phyloP scores from a whole-genome alignment of 2,888 invertebrate genomes.

The Taphrorychus bicolor region DNA sequence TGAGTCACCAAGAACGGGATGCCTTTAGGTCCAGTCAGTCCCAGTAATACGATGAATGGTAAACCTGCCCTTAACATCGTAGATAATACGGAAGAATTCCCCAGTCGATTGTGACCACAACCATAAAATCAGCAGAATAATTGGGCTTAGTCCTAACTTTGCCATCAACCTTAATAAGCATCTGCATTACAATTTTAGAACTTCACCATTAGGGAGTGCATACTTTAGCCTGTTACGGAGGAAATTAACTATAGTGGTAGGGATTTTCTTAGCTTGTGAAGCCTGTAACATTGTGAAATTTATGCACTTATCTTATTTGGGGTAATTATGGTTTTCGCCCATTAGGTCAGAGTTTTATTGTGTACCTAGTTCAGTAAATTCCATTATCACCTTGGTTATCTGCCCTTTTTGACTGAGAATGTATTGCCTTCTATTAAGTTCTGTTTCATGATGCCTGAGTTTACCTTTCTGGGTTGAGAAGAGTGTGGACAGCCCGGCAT shows the following conservation, averaged over 20 bases:
- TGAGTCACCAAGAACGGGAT: slow-evolving; percentile 96
- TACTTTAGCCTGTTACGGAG: slow-evolving; percentile 97
- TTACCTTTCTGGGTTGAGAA: too few species aligned
- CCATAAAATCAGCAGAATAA: slow-evolving; percentile 99
- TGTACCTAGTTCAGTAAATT: too few species aligned
- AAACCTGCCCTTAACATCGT: slow-evolving; percentile 98
- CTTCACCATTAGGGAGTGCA: slow-evolving; percentile 95
- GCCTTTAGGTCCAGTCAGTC: slow-evolving; percentile 91
- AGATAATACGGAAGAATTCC: slow-evolving; percentile 96
- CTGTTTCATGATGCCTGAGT: too few species aligned
- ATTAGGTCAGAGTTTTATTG: too few species aligned
- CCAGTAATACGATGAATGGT: slow-evolving; percentile 96
- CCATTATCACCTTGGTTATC: too few species aligned
- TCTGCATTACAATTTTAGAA: slow-evolving; percentile 97
- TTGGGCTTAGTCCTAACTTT: slow-evolving; percentile 97
- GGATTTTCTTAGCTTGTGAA: slow-evolving; percentile 97
- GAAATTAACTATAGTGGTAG: slow-evolving; percentile 95
- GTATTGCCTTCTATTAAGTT: too few species aligned
- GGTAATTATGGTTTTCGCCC: too few species aligned
- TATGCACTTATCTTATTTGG: too few species aligned
- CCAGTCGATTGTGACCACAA: slow-evolving; percentile 99
- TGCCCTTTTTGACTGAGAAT: too few species aligned
- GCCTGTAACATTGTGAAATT: too few species aligned
- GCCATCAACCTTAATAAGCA: slow-evolving; percentile 97
- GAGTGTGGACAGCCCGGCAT: too few species aligned